These are phyloP conservation scores for Poeciliopsis paucimaculata DNA, from an alignment of 2,797 vertebrate genomes.

Conservation along the genomic window DNA sequence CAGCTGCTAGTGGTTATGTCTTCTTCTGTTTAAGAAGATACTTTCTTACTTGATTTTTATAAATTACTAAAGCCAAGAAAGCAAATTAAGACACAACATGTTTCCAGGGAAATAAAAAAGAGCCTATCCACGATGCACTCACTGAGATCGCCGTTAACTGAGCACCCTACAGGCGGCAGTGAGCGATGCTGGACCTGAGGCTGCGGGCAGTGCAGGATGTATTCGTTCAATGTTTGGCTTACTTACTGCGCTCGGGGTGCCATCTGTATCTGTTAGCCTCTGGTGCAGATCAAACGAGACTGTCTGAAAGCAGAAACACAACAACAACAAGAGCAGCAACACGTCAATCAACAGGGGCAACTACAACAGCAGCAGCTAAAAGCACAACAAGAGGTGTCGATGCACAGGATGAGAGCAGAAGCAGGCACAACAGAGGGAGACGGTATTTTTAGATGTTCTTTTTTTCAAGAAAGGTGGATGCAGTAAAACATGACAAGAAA, in stretches of 20 bases:
- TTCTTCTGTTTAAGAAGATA: neutral
- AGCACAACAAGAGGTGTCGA: constrained; percentile 27
- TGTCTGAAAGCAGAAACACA: constrained; percentile 86
- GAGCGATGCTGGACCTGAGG: constrained; percentile 18
- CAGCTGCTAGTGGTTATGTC: neutral
- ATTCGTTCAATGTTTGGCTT: constrained; percentile 49
- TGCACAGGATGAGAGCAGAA: constrained; percentile 17
- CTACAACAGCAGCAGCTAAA: constrained; percentile 39
- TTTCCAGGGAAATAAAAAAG: neutral
- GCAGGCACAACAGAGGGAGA: constrained; percentile 5
- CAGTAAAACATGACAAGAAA: neutral
- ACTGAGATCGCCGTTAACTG: constrained; percentile 15
- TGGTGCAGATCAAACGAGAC: constrained; percentile 97
- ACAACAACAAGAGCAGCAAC: constrained; percentile 75
- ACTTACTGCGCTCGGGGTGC: constrained; percentile 89
- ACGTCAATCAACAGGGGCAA: constrained; percentile 70
- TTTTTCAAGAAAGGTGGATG: neutral
- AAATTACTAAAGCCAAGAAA: neutral
- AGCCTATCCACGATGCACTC: neutral
- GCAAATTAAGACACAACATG: neutral
- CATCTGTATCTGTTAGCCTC: constrained; percentile 92
- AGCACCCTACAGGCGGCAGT: neutral
- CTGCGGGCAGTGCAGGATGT: constrained; percentile 24
- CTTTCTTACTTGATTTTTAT: neutral
- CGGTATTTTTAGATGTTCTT: neutral